Evolutionary conservation across 2,888 invertebrate genomes (phyloP).

Genomic region (Andrena flavipes): DNA sequence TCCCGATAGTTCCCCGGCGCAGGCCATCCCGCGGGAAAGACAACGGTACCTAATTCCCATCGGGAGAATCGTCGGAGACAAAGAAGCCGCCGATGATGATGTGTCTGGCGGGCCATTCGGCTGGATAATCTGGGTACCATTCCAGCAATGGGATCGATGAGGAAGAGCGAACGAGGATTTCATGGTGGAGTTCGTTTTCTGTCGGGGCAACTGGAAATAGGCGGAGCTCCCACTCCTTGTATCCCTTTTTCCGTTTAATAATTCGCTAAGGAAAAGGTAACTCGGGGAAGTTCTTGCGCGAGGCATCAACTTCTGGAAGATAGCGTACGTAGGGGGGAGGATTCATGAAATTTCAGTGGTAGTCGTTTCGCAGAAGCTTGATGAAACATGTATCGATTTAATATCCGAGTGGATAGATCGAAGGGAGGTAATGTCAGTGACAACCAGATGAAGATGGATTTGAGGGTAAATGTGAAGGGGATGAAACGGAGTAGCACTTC

Average conservation of each 20-base stretch:
- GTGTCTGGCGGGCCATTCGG: constrained; percentile 58
- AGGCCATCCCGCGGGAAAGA: constrained; percentile 41
- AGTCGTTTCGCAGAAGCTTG: too few species aligned
- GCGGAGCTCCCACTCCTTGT: neutral
- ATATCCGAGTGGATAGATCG: too few species aligned
- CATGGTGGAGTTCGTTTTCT: constrained; percentile 43
- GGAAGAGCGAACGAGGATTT: constrained; percentile 32
- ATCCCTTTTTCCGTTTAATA: constrained; percentile 3
- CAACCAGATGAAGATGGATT: too few species aligned
- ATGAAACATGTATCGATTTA: too few species aligned
- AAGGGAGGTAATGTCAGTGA: too few species aligned
- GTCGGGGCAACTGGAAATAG: constrained; percentile 24
- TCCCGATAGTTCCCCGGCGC: constrained; percentile 8
- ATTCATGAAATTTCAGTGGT: neutral
- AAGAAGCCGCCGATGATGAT: constrained; percentile 67
- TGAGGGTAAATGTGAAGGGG: neutral
- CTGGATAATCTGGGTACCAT: constrained; percentile 63
- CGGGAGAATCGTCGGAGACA: constrained; percentile 66
- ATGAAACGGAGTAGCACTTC: neutral
- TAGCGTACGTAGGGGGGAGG: neutral
- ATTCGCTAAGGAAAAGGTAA: neutral
- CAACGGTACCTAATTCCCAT: constrained; percentile 59
- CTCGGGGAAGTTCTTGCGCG: neutral
- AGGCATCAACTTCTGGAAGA: constrained; percentile 8
- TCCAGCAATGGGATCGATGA: constrained; percentile 61